Conservation (phyloP, 2,797 vertebrate species). For the Microctenopoma lineatum region DNA sequence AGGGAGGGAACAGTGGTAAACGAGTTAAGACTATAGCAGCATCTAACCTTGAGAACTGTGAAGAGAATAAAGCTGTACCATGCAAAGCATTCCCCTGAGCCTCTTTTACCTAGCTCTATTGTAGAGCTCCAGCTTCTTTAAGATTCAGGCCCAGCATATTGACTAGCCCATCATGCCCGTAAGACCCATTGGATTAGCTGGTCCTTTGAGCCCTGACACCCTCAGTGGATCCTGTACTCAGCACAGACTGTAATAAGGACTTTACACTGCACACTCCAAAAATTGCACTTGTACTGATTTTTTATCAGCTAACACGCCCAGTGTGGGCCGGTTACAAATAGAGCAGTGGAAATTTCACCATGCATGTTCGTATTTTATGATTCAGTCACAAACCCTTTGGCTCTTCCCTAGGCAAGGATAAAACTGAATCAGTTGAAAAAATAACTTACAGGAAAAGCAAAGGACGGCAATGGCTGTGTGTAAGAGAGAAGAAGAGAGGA, state of each 20-base stretch:
- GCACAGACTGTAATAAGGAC: constrained; percentile 76
- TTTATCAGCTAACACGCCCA: constrained; percentile 58
- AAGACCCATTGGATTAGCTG: constrained; percentile 77
- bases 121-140: constrained; percentile 67
- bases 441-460: constrained; percentile 27
- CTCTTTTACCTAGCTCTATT: constrained; percentile 64
- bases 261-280: constrained; percentile 63
- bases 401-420: constrained; percentile 48
- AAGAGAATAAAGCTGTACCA: constrained; percentile 67
- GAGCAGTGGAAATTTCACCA: constrained; percentile 19
- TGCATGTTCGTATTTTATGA: constrained; percentile 53
- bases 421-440: constrained; percentile 46
- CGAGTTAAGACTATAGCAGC: constrained; percentile 56
- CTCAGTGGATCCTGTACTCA: constrained; percentile 67
- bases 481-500: constrained; percentile 29
- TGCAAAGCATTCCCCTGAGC: constrained; percentile 72
- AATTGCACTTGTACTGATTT: constrained; percentile 63
- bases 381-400: constrained; percentile 43
- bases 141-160: constrained; percentile 73
- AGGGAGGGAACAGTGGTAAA: constrained; percentile 27
- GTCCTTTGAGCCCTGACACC: constrained; percentile 71
- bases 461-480: constrained; percentile 39
- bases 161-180: constrained; percentile 78
- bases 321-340: constrained; percentile 47
- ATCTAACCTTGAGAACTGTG: constrained; percentile 75